Base-by-base conservation (phyloP, 2,113 vertebrate species). In the Corydoras sp. region DNA sequence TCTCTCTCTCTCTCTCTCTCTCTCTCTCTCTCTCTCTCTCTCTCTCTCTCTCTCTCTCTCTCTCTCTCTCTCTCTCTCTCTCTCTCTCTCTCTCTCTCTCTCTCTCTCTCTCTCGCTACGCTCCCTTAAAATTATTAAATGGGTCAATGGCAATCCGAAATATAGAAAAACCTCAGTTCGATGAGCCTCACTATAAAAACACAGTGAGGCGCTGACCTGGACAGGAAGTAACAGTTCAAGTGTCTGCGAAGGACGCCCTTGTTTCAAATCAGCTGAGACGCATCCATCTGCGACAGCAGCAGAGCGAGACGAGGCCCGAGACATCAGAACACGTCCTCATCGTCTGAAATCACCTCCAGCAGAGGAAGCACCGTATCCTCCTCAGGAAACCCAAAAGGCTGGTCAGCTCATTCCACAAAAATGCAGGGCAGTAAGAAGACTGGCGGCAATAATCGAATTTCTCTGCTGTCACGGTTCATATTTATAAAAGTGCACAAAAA, bases 251-350 rank as follows among this genome's bases (percentile, higher is more conserved):
- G 31, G 65, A 48, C 10, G 5, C 60, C 53, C 58, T 35, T 15
- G 18, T 12, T 58, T n/a, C 54, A 49, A 77, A 65, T 65, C 65
- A 71, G 65, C 58, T 13, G 53, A 80, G 69, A 80, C 65, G 58
- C 62, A 80, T 80, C 76, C 75, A 72, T 80, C 75, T 77, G 78
- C 68, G 75, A 80, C 73, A 69, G 30, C 69, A 77, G 71, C 56
- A 65, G 54, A n/a, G 73, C 5, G 11, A 65, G 60, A 69, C 1
- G 54, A 71, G 69, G 72, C 78, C 75, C 68, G 69, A 69, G 75
- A 77, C 72, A 80, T 76, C 61, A 78, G 69, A 69, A 56, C 66
- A 53, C 43, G 11, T 75, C 69, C 77, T 75, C 69, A 71, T 71
- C 48, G 62, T 67, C 65, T 59, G 56, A 53, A 72, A 68, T 58